Evolutionary conservation across 2,797 vertebrate genomes (phyloP).

Genomic region (Microtus californicus): DNA sequence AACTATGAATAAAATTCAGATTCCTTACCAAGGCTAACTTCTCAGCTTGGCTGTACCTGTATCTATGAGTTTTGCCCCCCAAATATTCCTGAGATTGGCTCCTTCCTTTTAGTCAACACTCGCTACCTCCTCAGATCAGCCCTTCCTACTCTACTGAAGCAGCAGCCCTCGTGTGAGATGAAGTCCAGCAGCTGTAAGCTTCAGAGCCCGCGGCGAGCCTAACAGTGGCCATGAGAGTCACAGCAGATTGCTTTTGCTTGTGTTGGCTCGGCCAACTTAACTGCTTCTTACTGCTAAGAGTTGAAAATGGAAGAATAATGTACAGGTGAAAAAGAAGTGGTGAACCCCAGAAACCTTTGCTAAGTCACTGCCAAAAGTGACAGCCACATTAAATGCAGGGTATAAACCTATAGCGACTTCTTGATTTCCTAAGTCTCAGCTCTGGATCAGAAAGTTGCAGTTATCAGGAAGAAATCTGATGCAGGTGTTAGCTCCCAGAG

Average conservation of each 20-base stretch:
- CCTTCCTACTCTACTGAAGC: background rate
- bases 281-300: background rate
- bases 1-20: background rate
- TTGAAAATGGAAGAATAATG: constrained; percentile 32
- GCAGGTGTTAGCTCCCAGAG: background rate
- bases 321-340: background rate
- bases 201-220: background rate
- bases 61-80: background rate
- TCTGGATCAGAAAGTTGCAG: background rate
- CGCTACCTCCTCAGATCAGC: background rate
- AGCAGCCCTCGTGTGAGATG: background rate
- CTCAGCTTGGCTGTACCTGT: background rate
- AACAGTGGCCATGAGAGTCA: background rate
- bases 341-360: background rate
- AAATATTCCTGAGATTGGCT: background rate
- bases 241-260: constrained; percentile 1
- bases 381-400: background rate
- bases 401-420: background rate
- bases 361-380: background rate
- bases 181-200: background rate
- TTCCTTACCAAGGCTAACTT: constrained; percentile 14
- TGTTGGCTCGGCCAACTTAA: constrained; percentile 5
- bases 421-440: background rate
- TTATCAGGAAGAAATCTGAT: constrained; percentile 30
- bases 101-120: background rate